phyloP scores from a whole-genome alignment of 2,888 invertebrate genomes.

The Microplitis deprimator region DNA sequence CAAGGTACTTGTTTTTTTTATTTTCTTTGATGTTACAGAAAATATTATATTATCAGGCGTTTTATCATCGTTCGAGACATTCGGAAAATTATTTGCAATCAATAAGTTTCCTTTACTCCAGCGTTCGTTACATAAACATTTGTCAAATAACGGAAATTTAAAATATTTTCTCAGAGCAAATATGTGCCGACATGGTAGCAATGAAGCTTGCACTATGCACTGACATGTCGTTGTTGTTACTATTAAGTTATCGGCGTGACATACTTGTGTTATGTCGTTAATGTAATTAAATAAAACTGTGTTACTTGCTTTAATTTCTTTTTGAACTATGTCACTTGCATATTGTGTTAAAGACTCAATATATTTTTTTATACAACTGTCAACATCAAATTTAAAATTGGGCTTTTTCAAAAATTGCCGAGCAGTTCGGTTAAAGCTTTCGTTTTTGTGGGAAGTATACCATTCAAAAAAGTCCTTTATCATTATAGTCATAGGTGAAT shows the following conservation, averaged over 20 bases:
- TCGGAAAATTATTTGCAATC: not conserved
- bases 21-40: not conserved
- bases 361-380: not conserved
- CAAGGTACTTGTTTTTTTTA: not conserved
- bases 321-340: not conserved
- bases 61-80: not conserved
- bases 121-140: not conserved
- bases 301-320: not conserved
- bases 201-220: not conserved
- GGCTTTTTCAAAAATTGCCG: not conserved
- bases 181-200: not conserved
- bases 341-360: conserved; percentile 1
- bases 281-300: not conserved
- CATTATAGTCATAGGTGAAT: not conserved
- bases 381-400: not conserved
- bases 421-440: not conserved
- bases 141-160: not conserved
- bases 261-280: not conserved
- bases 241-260: not conserved
- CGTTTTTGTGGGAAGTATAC: not conserved
- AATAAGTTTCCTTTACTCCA: not conserved
- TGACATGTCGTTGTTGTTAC: not conserved
- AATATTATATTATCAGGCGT: not conserved
- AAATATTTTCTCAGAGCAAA: not conserved
- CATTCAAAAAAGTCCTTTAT: not conserved